Conservation (phyloP, 2,797 vertebrate genomes). For the Prionace glauca region DNA sequence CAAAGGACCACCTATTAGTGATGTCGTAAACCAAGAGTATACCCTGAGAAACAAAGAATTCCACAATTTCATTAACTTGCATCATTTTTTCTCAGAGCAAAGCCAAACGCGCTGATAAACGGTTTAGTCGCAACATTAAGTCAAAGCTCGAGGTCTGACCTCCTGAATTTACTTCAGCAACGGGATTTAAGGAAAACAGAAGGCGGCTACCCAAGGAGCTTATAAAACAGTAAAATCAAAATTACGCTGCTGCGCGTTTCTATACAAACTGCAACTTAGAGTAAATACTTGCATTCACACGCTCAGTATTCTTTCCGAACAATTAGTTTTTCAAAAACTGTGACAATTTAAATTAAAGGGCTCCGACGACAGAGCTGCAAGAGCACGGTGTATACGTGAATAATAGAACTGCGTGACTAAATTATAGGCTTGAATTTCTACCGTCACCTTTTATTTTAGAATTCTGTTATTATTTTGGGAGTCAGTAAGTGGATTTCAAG, state of each 20-base stretch:
- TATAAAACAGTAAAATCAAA: neutral
- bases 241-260: neutral
- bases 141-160: neutral
- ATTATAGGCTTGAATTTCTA: neutral
- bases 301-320: neutral
- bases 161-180: neutral
- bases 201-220: too few species aligned
- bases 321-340: neutral
- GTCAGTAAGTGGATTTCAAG: neutral
- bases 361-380: neutral
- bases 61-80: neutral
- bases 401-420: neutral
- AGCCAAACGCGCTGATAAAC: neutral
- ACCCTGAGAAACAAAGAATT: conserved; percentile 61
- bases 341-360: neutral
- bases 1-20: conserved; percentile 96
- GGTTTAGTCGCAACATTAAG: neutral
- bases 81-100: too few species aligned
- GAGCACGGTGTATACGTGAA: neutral
- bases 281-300: neutral
- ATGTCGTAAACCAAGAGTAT: conserved; percentile 97
- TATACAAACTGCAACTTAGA: neutral
- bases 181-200: neutral
- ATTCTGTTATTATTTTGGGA: neutral
- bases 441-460: neutral